phyloP scores from a whole-genome alignment of 2,797 vertebrate species.

The Tokudaia muenninki region DNA sequence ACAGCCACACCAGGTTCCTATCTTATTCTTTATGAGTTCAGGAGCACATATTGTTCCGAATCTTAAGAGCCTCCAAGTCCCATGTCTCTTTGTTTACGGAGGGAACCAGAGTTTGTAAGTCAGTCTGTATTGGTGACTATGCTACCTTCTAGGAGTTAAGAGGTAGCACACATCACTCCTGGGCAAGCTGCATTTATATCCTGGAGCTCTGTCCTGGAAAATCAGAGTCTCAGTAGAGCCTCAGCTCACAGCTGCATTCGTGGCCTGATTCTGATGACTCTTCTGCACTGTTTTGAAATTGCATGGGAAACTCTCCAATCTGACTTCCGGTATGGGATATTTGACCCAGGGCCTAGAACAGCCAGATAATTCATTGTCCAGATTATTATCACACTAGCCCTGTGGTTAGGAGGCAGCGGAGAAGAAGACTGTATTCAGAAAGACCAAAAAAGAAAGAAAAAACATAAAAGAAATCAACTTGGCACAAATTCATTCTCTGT shows the following conservation, averaged over 20 bases:
- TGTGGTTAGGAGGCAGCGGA: background rate
- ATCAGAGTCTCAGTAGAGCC: background rate
- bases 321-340: background rate
- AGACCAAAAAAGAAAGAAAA: conserved; percentile 1
- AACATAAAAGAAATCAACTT: background rate
- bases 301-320: background rate
- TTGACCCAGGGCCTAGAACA: background rate
- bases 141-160: background rate
- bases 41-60: background rate
- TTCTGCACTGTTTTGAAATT: background rate
- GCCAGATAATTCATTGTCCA: too few species aligned
- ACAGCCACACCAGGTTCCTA: too few species aligned
- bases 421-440: background rate
- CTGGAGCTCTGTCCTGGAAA: background rate
- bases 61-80: background rate
- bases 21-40: background rate
- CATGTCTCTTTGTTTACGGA: background rate
- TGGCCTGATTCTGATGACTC: background rate
- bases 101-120: background rate
- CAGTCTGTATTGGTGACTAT: background rate
- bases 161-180: background rate
- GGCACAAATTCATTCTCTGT: background rate
- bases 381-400: background rate
- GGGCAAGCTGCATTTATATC: conserved; percentile 5
- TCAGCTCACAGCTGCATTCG: background rate